phyloP scores from a whole-genome alignment of 2,113 vertebrate species.

The Tupaia tana region DNA sequence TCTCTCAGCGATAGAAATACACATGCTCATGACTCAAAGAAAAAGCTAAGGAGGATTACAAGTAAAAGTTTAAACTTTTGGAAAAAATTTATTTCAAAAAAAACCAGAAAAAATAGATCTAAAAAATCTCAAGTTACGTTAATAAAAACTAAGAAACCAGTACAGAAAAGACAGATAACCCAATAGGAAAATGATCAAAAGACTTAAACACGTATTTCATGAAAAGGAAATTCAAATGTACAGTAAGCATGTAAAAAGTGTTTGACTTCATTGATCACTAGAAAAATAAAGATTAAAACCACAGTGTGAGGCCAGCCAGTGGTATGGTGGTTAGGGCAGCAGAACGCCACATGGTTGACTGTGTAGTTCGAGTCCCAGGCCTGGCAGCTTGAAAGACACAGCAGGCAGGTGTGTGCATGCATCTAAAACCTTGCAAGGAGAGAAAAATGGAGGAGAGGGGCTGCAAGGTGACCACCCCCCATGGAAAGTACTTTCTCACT shows the following conservation, averaged over 20 bases:
- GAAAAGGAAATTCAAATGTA: not conserved
- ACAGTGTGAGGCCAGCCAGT: too few relatives aligned
- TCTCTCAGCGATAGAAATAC: not conserved
- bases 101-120: not conserved
- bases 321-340: too few relatives aligned
- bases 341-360: too few relatives aligned
- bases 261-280: fast-evolving
- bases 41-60: not conserved
- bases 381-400: too few relatives aligned
- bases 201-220: not conserved
- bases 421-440: too few relatives aligned
- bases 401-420: too few relatives aligned
- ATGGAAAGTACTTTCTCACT: too few relatives aligned
- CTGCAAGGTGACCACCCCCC: too few relatives aligned
- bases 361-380: too few relatives aligned
- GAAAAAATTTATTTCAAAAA: not conserved
- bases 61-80: not conserved
- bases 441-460: too few relatives aligned
- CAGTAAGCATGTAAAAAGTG: not conserved
- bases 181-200: not conserved
- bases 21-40: not conserved
- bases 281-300: not conserved
- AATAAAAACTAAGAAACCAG: not conserved
- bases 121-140: not conserved
- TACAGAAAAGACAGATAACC: not conserved